Evolutionary conservation across 1,140 invertebrate species (phyloP).

Genomic region (Xylocopa sonorina): DNA sequence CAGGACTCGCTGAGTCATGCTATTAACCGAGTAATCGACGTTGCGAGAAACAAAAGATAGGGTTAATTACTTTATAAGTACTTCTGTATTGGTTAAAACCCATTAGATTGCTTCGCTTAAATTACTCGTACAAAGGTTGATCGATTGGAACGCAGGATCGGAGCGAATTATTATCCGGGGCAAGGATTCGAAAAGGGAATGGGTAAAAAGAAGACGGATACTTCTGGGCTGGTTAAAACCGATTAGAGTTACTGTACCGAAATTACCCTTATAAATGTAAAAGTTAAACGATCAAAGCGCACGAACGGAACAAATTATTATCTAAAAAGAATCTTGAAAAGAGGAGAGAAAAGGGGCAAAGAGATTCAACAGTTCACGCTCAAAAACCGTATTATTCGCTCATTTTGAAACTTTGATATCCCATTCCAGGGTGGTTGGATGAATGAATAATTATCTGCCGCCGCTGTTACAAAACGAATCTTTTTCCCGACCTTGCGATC

Average conservation of each 20-base stretch:
- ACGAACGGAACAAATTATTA: not conserved
- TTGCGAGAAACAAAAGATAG: not conserved
- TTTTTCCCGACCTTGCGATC: slow-evolving; percentile 47
- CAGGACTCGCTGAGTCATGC: slow-evolving; percentile 2
- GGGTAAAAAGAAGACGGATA: not conserved
- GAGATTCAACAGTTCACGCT: not conserved
- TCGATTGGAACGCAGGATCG: too few relatives aligned
- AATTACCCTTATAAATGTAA: not conserved
- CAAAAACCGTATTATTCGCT: slow-evolving; percentile 34
- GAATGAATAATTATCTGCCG: slow-evolving; percentile 75
- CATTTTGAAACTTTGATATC: slow-evolving; percentile 53
- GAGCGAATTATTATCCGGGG: too few relatives aligned
- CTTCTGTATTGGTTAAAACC: not conserved
- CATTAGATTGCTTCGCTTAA: not conserved
- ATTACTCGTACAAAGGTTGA: too few relatives aligned
- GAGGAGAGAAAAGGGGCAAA: not conserved
- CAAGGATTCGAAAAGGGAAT: not conserved
- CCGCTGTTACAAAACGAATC: slow-evolving; percentile 67
- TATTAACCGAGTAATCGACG: slow-evolving; percentile 5
- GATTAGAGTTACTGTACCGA: not conserved
- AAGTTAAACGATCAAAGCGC: not conserved
- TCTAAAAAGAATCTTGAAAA: not conserved
- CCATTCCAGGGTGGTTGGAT: slow-evolving; percentile 50
- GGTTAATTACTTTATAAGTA: not conserved
- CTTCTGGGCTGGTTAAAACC: not conserved